A percentile compares a stretch with the other conserved stretches of the same genome.
Evolutionary conservation across 2,888 invertebrate species (phyloP).

Genomic region (Philereme vetulata): DNA sequence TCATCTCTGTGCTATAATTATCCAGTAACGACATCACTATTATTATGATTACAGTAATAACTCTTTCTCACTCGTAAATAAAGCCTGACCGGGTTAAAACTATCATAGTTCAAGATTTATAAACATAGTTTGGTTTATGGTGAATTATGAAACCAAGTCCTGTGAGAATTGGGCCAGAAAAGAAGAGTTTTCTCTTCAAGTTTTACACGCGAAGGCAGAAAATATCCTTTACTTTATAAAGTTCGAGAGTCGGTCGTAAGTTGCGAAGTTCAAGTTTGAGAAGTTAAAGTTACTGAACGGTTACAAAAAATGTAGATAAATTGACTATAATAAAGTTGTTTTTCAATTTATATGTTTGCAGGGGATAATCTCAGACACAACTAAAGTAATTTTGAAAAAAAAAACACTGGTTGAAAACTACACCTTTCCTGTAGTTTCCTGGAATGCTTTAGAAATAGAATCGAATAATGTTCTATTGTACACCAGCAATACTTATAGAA

Average conservation of each 20-base stretch:
- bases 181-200: slow-evolving; percentile 14
- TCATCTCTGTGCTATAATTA: slow-evolving; percentile 3
- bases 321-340: too few relatives aligned
- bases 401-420: too few relatives aligned
- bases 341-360: too few relatives aligned
- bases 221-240: neutral
- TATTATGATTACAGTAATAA: slow-evolving; percentile 1
- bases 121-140: slow-evolving; percentile 10
- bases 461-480: too few relatives aligned
- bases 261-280: neutral
- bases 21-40: slow-evolving; percentile 12
- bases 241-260: neutral
- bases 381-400: too few relatives aligned
- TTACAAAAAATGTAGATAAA: too few relatives aligned
- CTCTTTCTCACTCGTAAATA: slow-evolving; percentile 1
- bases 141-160: slow-evolving; percentile 16
- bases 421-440: too few relatives aligned
- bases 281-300: neutral
- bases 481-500: too few relatives aligned
- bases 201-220: neutral
- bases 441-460: too few relatives aligned
- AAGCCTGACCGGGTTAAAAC: slow-evolving; percentile 15
- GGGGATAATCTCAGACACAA: too few relatives aligned
- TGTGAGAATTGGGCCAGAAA: slow-evolving; percentile 26
- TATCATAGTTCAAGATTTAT: slow-evolving; percentile 13